Conservation (phyloP, 2,888 invertebrate species). For the Poecilobothrus nobilitatus region DNA sequence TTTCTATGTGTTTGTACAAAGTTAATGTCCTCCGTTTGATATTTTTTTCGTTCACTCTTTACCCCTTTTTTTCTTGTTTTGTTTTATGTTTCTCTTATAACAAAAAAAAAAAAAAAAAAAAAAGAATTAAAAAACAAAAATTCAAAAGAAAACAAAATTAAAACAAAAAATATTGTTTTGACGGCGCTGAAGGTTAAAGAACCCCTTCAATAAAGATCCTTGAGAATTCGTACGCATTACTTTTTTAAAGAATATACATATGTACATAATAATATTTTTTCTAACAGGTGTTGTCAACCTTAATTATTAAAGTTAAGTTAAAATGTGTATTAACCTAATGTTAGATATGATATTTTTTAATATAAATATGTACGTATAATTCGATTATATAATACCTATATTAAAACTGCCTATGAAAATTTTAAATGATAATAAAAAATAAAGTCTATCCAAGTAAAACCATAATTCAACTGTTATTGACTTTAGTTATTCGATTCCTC, state of each 20-base stretch:
- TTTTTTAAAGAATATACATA: background rate
- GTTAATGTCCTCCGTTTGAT: background rate
- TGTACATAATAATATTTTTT: background rate
- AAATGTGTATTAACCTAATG: too few species aligned
- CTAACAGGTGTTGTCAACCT: background rate
- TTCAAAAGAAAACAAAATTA: background rate
- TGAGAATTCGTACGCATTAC: constrained; percentile 17
- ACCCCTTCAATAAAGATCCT: constrained; percentile 22
- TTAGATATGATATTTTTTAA: too few species aligned
- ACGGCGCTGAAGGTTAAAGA: constrained; percentile 25
- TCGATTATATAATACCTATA: too few species aligned
- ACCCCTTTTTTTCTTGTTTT: background rate
- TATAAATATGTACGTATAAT: too few species aligned
- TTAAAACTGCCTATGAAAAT: too few species aligned
- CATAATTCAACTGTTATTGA: too few species aligned
- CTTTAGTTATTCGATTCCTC: too few species aligned
- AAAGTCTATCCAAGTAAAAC: too few species aligned
- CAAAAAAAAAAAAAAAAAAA: too few species aligned
- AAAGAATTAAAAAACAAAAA: background rate
- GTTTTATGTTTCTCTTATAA: background rate
- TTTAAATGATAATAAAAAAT: too few species aligned
- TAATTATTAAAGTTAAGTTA: background rate
- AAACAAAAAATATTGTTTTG: constrained; percentile 20
- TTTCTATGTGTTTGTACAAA: background rate
- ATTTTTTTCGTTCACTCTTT: background rate